Percentiles rank a stretch among this genome's conserved stretches.
phyloP scores from a whole-genome alignment of 30 jellyfish, hydroid and myxozoan species.

The Turritopsis dohrnii region DNA sequence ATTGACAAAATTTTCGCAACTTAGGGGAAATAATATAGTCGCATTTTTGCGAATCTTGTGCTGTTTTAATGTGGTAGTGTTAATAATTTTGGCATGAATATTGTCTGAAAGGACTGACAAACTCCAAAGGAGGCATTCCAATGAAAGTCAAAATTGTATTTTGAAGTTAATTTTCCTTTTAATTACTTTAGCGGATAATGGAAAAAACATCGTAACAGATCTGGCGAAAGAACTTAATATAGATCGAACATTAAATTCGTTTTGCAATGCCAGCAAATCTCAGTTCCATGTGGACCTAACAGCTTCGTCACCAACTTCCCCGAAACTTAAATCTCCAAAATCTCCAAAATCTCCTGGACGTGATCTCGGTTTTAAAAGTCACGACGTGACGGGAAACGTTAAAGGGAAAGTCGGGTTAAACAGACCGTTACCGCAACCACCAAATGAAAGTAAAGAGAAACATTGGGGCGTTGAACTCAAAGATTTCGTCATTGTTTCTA shows the following conservation, averaged over 20 bases:
- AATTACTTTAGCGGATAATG: neutral
- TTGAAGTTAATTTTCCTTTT: neutral
- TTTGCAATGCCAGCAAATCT: neutral
- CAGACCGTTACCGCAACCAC: conserved; percentile 6
- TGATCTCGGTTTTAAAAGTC: neutral
- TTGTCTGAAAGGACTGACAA: too few species aligned
- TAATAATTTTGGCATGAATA: too few species aligned
- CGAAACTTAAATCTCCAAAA: neutral
- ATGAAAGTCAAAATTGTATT: too few species aligned
- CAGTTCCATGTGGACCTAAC: conserved; percentile 3
- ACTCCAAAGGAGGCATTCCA: too few species aligned
- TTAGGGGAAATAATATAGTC: too few species aligned
- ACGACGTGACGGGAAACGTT: neutral
- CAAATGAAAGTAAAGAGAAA: neutral
- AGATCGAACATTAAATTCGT: neutral
- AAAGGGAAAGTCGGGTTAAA: neutral
- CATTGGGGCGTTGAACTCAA: neutral
- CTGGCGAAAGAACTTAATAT: neutral
- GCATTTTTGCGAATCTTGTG: too few species aligned
- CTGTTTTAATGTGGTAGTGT: too few species aligned
- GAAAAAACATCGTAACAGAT: neutral
- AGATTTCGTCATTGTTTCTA: conserved; percentile 18
- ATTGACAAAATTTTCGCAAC: too few species aligned
- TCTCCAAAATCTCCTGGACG: neutral
- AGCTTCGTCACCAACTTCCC: neutral